phyloP scores from a whole-genome alignment of 2,797 vertebrate species.

The Lemur catta region DNA sequence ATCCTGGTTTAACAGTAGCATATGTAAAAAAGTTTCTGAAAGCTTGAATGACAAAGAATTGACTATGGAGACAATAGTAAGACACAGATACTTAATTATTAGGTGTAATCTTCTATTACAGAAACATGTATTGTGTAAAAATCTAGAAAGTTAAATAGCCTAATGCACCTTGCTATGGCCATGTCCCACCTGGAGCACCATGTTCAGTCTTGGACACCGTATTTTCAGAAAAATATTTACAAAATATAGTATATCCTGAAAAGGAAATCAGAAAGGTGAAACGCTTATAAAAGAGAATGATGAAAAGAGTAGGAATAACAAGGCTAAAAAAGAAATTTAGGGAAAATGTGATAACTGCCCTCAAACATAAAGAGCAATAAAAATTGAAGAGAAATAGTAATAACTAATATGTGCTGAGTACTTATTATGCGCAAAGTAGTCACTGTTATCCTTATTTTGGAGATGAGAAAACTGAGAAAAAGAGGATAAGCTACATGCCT shows the following conservation, averaged over 20 bases:
- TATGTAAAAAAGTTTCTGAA: background rate
- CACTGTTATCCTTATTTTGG: background rate
- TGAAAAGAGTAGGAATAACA: background rate
- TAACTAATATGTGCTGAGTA: background rate
- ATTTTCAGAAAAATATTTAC: constrained; percentile 23
- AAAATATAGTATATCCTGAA: background rate
- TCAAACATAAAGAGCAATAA: background rate
- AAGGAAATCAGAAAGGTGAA: background rate
- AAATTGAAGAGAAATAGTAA: background rate
- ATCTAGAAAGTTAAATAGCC: constrained; percentile 16
- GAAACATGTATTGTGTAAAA: background rate
- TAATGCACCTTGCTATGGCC: background rate
- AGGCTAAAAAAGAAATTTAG: background rate
- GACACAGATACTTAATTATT: background rate
- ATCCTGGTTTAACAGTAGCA: background rate
- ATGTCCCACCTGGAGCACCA: background rate
- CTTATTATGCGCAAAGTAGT: background rate
- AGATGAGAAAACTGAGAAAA: background rate
- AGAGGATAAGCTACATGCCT: background rate
- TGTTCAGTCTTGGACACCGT: background rate
- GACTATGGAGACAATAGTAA: background rate
- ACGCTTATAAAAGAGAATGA: background rate
- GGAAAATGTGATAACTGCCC: background rate
- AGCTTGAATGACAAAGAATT: background rate
- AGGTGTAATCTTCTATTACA: background rate